A percentile compares a stretch with the other conserved stretches of the same genome.
These are phyloP conservation scores for Tympanoctomys barrerae DNA, from an alignment of 2,797 vertebrate genomes.

Conservation along the genomic window DNA sequence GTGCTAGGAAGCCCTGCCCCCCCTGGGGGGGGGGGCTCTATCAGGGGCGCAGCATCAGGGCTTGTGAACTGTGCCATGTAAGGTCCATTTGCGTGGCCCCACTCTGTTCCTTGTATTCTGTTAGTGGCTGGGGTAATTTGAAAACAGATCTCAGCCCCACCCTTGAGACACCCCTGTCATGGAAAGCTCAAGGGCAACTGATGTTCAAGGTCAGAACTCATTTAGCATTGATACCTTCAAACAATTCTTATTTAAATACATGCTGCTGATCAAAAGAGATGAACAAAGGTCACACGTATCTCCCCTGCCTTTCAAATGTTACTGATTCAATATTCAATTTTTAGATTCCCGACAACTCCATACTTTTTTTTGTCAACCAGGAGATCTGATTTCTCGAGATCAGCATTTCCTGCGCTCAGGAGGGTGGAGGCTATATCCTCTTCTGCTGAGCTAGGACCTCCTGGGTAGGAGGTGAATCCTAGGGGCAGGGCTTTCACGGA, in stretches of 20 bases:
- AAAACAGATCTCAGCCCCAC: background rate
- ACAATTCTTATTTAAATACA: background rate
- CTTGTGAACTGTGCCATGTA: background rate
- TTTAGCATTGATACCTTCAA: background rate
- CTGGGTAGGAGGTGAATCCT: accelerated
- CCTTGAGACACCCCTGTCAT: background rate
- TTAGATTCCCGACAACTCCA: background rate
- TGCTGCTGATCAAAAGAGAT: background rate
- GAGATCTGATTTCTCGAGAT: background rate
- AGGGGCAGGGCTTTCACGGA: background rate
- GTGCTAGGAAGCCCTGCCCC: background rate
- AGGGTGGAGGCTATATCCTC: accelerated
- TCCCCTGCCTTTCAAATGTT: background rate
- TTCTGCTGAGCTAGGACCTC: background rate
- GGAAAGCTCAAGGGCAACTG: background rate
- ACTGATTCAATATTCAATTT: background rate
- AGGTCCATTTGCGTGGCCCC: no score
- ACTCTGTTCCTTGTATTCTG: no score
- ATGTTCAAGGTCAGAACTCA: background rate
- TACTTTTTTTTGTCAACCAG: background rate
- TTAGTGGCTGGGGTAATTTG: background rate
- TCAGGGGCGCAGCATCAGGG: accelerated
- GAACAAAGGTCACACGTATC: background rate
- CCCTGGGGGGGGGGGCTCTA: background rate
- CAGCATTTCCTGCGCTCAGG: background rate